Evolutionary conservation across 2,113 vertebrate species (phyloP), one percentile per base, ranked within the genome.

Genomic region (Xenotilapia flavipinnis): DNA sequence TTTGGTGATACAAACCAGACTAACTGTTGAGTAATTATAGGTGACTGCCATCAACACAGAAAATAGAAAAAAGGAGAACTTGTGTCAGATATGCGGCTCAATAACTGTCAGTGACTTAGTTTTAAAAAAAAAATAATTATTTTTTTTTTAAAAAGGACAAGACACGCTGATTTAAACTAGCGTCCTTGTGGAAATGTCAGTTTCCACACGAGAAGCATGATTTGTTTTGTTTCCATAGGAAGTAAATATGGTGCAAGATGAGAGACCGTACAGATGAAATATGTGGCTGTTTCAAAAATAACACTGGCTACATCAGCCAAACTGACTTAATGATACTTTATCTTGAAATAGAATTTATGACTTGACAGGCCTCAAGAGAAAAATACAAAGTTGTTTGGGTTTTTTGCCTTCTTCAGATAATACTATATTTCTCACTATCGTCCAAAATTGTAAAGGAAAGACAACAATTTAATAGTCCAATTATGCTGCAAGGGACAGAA

Each of bases 61-160:
- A 87, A 91, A 89, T 3, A 79, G 60, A 88, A 91, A 92, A 77
- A 92, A 91, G 79, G 51, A 89, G 91, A 92, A 93, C 26, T 90
- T 88, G 90, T 40, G 83, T 85, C 28, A n/a, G 70, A 58, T 75
- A 26, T 87, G 68, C 23, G 17, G 83, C 83, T 65, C 12, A 11
- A 75, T 2, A 17, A 33, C 83, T 13, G 9, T 70, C 62, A 31
- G 73, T 4, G 83, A 58, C 54, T 86, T 80, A 40, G 42, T 65
- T 26, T 65, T 23, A 23, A 12, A n/a, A 36, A 36, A 19, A 1
- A 1, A 56, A 23, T 23, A 3, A 3, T 0, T 26, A 3, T 28
- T 28, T 28, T 4, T 55, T 8, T 9, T 36, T 36, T 7, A 3
- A 14, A 33, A 40, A 84, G 9, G 14, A 60, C 58, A 60, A 58